Evolutionary conservation across 1,140 invertebrate species (phyloP).

Genomic region (Schmidtea mediterranea): DNA sequence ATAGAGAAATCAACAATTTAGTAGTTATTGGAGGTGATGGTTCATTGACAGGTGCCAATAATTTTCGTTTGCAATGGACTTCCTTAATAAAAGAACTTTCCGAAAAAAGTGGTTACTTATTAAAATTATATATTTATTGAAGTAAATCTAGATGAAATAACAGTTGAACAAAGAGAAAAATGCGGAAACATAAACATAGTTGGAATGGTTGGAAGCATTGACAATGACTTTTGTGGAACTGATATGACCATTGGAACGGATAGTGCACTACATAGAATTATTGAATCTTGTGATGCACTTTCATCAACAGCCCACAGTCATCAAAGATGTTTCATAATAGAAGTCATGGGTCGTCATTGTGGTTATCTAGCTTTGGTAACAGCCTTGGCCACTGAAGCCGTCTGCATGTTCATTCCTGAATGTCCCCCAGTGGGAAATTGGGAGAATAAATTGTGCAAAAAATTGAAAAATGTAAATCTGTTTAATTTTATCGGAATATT

Average conservation of each 20-base stretch:
- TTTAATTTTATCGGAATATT: no score
- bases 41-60: constrained; percentile 82
- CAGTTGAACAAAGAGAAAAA: constrained; percentile 43
- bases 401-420: constrained; percentile 80
- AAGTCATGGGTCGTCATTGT: constrained; percentile 97
- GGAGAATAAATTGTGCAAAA: constrained; percentile 65
- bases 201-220: constrained; percentile 92
- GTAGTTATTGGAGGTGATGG: constrained; percentile 97
- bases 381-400: constrained; percentile 33
- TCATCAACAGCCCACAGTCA: constrained; percentile 74
- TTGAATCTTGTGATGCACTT: constrained; percentile 92
- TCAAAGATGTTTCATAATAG: constrained; percentile 95
- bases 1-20: constrained; percentile 64
- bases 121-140: no score
- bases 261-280: constrained; percentile 82
- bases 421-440: constrained; percentile 68
- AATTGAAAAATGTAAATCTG: no score
- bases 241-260: constrained; percentile 98
- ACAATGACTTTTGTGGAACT: constrained; percentile 99
- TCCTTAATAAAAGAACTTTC: constrained; percentile 53
- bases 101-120: constrained; percentile 30
- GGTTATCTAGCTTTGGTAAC: constrained; percentile 85
- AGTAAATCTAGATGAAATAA: no score
- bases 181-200: constrained; percentile 62
- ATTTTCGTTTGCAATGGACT: constrained; percentile 58